phyloP scores from a whole-genome alignment of 2,797 vertebrate species.

The Sternotherus odoratus region DNA sequence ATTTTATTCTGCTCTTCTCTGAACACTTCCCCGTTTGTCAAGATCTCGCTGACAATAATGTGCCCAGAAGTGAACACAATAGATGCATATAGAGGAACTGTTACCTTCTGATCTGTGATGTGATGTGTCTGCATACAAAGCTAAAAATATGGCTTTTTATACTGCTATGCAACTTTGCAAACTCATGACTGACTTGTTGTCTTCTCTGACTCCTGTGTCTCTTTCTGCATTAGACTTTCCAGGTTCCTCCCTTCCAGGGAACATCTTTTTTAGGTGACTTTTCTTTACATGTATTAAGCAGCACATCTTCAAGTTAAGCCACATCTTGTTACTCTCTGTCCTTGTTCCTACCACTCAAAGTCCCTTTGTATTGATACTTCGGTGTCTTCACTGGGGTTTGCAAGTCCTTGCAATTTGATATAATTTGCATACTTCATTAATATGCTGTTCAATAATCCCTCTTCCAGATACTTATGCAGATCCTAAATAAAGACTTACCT shows the following conservation, averaged over 20 bases:
- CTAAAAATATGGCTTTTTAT: background rate
- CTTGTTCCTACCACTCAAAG: conserved; percentile 68
- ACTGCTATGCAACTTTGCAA: background rate
- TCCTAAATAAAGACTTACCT: conserved; percentile 65
- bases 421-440: conserved; percentile 77
- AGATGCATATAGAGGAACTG: background rate
- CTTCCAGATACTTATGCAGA: conserved; percentile 76
- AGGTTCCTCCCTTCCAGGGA: background rate
- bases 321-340: conserved; percentile 65
- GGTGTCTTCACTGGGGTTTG: conserved; percentile 73
- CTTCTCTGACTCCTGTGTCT: background rate
- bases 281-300: background rate
- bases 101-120: background rate
- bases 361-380: conserved; percentile 63
- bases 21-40: background rate
- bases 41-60: background rate
- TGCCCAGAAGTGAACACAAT: background rate
- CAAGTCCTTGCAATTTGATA: conserved; percentile 73
- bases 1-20: background rate
- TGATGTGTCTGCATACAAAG: background rate
- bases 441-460: conserved; percentile 73
- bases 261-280: background rate
- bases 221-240: background rate
- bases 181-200: background rate
- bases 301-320: conserved; percentile 50